Base-by-base conservation (phyloP, 2,888 invertebrate genomes). In the Ennomos erosarius region DNA sequence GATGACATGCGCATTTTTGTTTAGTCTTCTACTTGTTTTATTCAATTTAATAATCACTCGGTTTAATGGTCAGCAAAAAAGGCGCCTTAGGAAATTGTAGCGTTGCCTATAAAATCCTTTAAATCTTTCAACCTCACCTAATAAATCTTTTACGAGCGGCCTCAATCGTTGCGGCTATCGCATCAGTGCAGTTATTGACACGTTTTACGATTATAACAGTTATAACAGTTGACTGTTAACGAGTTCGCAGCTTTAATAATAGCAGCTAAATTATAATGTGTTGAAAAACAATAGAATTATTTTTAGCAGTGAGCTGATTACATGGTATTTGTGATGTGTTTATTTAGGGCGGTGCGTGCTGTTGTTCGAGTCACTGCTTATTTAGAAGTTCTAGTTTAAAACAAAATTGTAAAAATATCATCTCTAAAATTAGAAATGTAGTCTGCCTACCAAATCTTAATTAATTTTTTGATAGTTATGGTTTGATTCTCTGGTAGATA, bases 131-230 rank as follows among this genome's bases (percentile, higher is more conserved):
- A 36, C 51, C 51, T 53, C 43, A 26, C 38, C 6, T 49, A 59
- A 39, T 49, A 59, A 59, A 49, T 33, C 0, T 53, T 53, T 54
- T 59, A 59, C 44, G 53, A 53, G 11, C 53, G 44, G 45, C 44
- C 44, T 52, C 49, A 49, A 49, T 45, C 58, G 53, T 49, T 53
- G 53, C 36, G 58, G 58, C n/a, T 53, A 58, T 59, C 53, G 49
- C 44, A 49, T 49, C 53, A 42, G 8, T 59, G 53, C 58, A 59
- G 53, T 49, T 59, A 59, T 59, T 39, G 57, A 40, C 48, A 39
- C 33, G 39, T 44, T 53, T 59, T 45, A 59, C 33, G 48, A 49
- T 52, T 44, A 48, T 48, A 43, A 44, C 48, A 8, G 38, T 42
- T 44, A 48, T 58, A 58, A 43, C 37, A 39, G 39, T 36, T 43